phyloP scores from a whole-genome alignment of 2,113 vertebrate species.

The Hemicordylus capensis region DNA sequence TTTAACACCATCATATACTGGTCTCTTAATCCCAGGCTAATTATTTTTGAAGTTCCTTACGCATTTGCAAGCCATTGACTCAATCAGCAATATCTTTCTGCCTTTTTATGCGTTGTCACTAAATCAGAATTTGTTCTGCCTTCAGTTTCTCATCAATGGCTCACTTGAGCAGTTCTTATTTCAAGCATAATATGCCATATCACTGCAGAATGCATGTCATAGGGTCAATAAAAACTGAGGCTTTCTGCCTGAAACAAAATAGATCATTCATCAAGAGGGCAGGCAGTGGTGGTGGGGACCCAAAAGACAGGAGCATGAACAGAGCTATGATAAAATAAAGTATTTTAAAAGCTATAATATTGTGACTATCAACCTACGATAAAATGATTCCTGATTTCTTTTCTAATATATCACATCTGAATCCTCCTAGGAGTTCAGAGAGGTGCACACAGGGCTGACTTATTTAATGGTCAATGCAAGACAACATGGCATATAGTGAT shows the following conservation, averaged over 20 bases:
- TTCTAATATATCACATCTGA: not conserved
- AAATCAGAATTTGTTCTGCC: slow-evolving; percentile 50
- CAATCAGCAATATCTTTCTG: slow-evolving; percentile 34
- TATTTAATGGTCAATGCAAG: not conserved
- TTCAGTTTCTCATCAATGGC: slow-evolving; percentile 53
- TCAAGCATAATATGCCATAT: not conserved
- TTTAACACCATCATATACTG: slow-evolving; percentile 2
- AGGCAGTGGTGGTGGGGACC: not conserved
- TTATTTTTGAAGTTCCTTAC: slow-evolving; percentile 19
- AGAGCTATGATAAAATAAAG: not conserved
- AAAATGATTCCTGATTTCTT: not conserved
- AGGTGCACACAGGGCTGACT: not conserved
- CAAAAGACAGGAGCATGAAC: not conserved
- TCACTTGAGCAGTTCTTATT: slow-evolving; percentile 54
- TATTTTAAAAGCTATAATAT: not conserved
- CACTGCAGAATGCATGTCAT: not conserved
- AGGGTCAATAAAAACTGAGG: slow-evolving; percentile 4
- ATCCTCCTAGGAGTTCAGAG: not conserved
- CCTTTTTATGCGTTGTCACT: slow-evolving; percentile 16
- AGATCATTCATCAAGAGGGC: slow-evolving; percentile 7
- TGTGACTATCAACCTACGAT: slow-evolving; percentile 15
- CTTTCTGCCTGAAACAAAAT: not conserved
- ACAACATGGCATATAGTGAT: not conserved
- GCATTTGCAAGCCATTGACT: slow-evolving; percentile 18
- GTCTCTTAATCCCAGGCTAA: slow-evolving; percentile 30